These are phyloP conservation scores for Aricia artaxerxes DNA, from an alignment of 2,888 invertebrate species.

Conservation along the genomic window DNA sequence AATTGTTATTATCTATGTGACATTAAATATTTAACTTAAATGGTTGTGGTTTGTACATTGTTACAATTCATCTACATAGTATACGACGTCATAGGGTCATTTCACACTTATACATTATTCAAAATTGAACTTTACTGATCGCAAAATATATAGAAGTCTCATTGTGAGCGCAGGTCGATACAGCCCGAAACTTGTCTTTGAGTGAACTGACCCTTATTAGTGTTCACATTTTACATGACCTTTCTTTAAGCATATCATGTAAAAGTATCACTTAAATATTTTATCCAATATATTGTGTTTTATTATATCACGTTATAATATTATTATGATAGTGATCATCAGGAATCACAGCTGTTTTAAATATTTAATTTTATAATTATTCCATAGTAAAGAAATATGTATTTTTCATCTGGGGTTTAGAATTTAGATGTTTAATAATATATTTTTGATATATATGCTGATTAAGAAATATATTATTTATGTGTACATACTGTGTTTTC, in stretches of 20 bases:
- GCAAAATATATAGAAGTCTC: too few species aligned
- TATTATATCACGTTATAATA: background rate
- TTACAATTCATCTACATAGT: too few species aligned
- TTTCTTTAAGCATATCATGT: background rate
- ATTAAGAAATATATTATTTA: conserved; percentile 60
- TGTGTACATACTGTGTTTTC: conserved; percentile 51
- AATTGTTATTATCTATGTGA: background rate
- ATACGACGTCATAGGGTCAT: too few species aligned
- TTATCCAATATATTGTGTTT: background rate
- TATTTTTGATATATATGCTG: conserved; percentile 44
- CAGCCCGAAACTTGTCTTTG: too few species aligned
- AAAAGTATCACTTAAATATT: background rate
- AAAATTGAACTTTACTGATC: background rate
- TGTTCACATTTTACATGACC: background rate
- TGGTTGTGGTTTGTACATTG: background rate
- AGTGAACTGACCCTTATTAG: background rate
- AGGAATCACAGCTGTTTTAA: background rate
- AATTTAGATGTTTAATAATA: conserved; percentile 25
- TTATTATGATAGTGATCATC: background rate
- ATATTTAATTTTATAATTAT: background rate
- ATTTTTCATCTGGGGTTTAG: conserved; percentile 19
- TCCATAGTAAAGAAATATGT: background rate
- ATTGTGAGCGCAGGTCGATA: background rate
- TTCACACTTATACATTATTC: background rate
- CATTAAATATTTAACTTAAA: background rate